These are phyloP conservation scores for Linurgus olivaceus DNA, from an alignment of 2,797 vertebrate species.

Conservation along the genomic window DNA sequence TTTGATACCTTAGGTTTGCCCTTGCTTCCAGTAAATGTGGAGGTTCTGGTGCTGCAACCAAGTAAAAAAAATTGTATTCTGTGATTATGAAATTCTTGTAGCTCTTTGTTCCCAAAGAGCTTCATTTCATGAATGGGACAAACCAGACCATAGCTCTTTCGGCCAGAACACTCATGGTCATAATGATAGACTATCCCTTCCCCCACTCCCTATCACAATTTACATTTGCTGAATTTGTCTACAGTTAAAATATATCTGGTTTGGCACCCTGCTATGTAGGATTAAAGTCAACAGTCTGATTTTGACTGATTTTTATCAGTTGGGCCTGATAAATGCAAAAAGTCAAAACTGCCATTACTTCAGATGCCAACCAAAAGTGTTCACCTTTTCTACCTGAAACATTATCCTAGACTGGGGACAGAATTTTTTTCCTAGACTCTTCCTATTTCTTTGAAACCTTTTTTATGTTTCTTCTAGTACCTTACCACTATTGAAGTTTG, in stretches of 20 bases:
- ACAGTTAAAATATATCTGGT: neutral
- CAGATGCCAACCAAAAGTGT: neutral
- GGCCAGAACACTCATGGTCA: neutral
- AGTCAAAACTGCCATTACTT: neutral
- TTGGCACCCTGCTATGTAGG: neutral
- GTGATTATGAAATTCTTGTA: neutral
- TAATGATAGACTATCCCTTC: neutral
- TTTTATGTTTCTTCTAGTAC: neutral
- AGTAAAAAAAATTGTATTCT: neutral
- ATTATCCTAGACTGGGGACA: neutral
- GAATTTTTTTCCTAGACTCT: neutral
- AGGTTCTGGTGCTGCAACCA: neutral
- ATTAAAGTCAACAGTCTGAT: neutral
- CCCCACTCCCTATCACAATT: fast-evolving
- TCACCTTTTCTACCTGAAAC: neutral
- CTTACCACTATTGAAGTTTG: neutral
- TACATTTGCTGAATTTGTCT: neutral
- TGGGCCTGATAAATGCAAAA: neutral
- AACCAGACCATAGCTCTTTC: neutral
- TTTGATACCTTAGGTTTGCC: neutral
- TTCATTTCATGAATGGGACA: neutral
- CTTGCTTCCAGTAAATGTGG: neutral
- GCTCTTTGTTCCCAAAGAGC: neutral
- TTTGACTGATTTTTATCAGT: neutral
- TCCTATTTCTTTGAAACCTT: neutral